Percentiles rank a stretch among this genome's conserved stretches.
Conservation (phyloP, 2,888 invertebrate genomes). For the Phortica magna region DNA sequence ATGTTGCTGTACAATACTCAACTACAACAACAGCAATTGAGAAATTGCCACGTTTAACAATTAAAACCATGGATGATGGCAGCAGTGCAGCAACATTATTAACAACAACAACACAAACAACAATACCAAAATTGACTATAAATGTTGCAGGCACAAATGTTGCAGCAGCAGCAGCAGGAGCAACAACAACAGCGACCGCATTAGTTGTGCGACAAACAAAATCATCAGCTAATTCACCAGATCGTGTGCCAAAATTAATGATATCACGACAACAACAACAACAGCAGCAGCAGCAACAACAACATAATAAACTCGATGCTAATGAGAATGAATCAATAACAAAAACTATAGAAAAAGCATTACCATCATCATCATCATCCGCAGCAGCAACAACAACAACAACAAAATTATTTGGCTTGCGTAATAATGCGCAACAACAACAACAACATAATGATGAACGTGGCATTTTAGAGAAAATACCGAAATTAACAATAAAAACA, state of each 20-base stretch:
- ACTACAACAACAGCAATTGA: slow-evolving; percentile 53
- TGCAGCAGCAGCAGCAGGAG: slow-evolving; percentile 5
- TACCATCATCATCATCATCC: not conserved
- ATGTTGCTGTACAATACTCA: not conserved
- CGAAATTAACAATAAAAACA: slow-evolving; percentile 70
- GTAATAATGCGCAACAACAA: slow-evolving; percentile 8
- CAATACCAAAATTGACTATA: slow-evolving; percentile 51
- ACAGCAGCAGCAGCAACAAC: slow-evolving; percentile 48
- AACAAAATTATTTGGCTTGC: not conserved
- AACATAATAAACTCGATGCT: slow-evolving; percentile 40
- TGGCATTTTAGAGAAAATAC: slow-evolving; percentile 59
- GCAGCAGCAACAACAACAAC: slow-evolving; percentile 25
- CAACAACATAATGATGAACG: no score
- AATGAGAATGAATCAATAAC: slow-evolving; percentile 7
- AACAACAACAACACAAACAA: not conserved
- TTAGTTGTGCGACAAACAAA: slow-evolving; percentile 47
- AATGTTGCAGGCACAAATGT: slow-evolving; percentile 32
- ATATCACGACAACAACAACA: slow-evolving; percentile 72
- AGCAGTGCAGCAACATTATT: not conserved
- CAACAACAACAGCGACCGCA: slow-evolving; percentile 37
- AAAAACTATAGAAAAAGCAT: not conserved
- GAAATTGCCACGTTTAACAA: slow-evolving; percentile 78
- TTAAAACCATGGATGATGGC: slow-evolving; percentile 64
- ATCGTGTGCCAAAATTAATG: slow-evolving; percentile 70
- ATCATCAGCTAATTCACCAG: slow-evolving; percentile 53